Conservation (phyloP, 1,140 invertebrate genomes). For the Neuroterus valhalla region DNA sequence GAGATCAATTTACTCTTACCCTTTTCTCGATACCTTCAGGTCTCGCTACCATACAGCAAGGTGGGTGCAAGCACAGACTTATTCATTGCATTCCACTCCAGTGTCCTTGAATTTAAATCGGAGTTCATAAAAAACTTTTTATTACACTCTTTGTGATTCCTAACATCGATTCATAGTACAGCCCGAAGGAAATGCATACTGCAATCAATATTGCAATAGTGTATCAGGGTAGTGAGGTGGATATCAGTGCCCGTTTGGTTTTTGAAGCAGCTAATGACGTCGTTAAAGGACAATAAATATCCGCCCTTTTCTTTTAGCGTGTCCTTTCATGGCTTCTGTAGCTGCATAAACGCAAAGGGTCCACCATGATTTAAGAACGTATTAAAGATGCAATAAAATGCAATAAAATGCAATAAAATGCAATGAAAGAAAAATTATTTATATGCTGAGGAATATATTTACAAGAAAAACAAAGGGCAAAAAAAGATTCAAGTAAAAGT, state of each 20-base stretch:
- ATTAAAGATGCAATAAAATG: constrained; percentile 46
- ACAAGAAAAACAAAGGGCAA: too few species aligned
- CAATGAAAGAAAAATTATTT: too few species aligned
- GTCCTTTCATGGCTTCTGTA: constrained; percentile 15
- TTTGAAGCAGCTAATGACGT: constrained; percentile 51
- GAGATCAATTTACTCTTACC: too few species aligned
- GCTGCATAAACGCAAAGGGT: not conserved
- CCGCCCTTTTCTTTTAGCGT: constrained; percentile 2
- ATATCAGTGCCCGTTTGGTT: constrained; percentile 43
- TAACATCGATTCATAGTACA: constrained; percentile 32
- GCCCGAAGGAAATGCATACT: constrained; percentile 35
- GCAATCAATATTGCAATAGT: constrained; percentile 45
- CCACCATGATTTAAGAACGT: constrained; percentile 26
- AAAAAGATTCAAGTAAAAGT: too few species aligned
- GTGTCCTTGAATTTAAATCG: not conserved
- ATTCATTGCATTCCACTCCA: not conserved
- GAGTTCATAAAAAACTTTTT: constrained; percentile 27
- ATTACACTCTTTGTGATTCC: constrained; percentile 29
- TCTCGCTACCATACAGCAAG: too few species aligned
- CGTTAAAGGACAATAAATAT: constrained; percentile 58
- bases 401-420: too few species aligned
- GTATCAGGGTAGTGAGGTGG: constrained; percentile 23
- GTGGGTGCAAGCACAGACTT: too few species aligned
- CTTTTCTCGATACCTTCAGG: too few species aligned
- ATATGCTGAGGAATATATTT: too few species aligned